These are phyloP conservation scores for Pyrgilauda ruficollis DNA, from an alignment of 2,113 vertebrate genomes.

Conservation along the genomic window DNA sequence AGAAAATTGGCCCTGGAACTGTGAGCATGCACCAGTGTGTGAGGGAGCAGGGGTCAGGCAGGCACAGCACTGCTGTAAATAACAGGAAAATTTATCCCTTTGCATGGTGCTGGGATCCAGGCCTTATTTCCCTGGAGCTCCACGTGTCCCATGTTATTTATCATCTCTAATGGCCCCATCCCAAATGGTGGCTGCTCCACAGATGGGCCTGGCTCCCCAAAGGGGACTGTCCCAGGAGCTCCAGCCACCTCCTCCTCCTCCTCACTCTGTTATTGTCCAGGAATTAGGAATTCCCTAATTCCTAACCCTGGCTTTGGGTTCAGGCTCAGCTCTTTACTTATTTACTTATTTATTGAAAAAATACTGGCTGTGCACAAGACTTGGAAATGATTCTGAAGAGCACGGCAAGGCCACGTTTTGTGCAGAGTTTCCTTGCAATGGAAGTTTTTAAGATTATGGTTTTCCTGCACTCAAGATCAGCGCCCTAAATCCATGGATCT, in stretches of 20 bases:
- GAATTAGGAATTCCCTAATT: too few species aligned
- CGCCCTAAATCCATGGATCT: neutral
- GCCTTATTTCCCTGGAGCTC: slow-evolving; percentile 42
- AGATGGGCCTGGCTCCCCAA: neutral
- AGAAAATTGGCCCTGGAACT: neutral
- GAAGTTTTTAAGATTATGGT: neutral
- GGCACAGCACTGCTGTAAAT: neutral
- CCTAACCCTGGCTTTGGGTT: neutral
- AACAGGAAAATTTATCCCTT: neutral
- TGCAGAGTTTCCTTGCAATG: neutral
- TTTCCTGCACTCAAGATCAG: neutral
- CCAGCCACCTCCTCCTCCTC: neutral
- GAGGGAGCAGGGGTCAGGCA: slow-evolving; percentile 34
- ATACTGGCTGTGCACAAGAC: neutral
- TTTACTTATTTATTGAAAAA: neutral
- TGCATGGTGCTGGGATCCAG: neutral
- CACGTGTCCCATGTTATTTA: slow-evolving; percentile 42
- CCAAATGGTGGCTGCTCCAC: slow-evolving; percentile 16
- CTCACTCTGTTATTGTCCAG: accelerated
- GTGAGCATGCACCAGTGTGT: neutral
- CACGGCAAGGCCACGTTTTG: neutral
- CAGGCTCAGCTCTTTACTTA: neutral
- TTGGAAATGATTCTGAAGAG: neutral
- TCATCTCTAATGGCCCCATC: slow-evolving; percentile 28
- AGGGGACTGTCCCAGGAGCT: neutral